These are phyloP conservation scores for Podotricha telesiphe DNA, from an alignment of 2,888 invertebrate genomes.

Conservation along the genomic window DNA sequence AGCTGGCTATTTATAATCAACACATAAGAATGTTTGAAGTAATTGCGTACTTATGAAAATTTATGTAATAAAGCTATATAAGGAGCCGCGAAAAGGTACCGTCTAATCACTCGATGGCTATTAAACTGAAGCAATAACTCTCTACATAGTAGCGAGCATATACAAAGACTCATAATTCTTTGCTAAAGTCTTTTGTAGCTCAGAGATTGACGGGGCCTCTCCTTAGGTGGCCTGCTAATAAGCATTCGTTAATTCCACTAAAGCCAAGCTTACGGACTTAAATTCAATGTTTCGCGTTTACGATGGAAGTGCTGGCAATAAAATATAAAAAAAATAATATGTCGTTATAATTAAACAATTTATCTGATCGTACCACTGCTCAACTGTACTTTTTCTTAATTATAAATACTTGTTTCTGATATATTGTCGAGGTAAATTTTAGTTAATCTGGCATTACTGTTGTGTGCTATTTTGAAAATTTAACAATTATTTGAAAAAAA, in stretches of 20 bases:
- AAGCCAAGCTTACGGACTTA: slow-evolving; percentile 37
- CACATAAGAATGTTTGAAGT: slow-evolving; percentile 59
- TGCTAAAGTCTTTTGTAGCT: slow-evolving; percentile 73
- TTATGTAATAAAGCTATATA: slow-evolving; percentile 73
- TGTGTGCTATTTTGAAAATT: background rate
- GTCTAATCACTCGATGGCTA: slow-evolving; percentile 76
- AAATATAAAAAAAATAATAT: slow-evolving; percentile 26
- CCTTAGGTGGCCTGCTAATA: slow-evolving; percentile 80
- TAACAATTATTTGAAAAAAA: background rate
- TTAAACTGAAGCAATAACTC: slow-evolving; percentile 80
- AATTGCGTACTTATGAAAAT: slow-evolving; percentile 64
- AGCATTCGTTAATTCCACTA: slow-evolving; percentile 65
- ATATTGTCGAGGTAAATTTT: background rate
- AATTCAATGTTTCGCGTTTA: slow-evolving; percentile 39
- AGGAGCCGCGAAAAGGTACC: slow-evolving; percentile 62
- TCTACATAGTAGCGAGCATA: slow-evolving; percentile 76
- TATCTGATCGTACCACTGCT: slow-evolving; percentile 16
- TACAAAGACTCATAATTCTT: slow-evolving; percentile 78
- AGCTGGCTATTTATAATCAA: slow-evolving; percentile 35
- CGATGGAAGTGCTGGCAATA: slow-evolving; percentile 37
- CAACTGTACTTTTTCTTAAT: slow-evolving; percentile 21
- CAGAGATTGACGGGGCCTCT: slow-evolving; percentile 76
- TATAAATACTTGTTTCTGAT: slow-evolving; percentile 17
- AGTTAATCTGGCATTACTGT: background rate
- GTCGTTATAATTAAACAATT: slow-evolving; percentile 26